Base-by-base conservation (phyloP, 2,113 vertebrate species). In the Scomber scombrus region DNA sequence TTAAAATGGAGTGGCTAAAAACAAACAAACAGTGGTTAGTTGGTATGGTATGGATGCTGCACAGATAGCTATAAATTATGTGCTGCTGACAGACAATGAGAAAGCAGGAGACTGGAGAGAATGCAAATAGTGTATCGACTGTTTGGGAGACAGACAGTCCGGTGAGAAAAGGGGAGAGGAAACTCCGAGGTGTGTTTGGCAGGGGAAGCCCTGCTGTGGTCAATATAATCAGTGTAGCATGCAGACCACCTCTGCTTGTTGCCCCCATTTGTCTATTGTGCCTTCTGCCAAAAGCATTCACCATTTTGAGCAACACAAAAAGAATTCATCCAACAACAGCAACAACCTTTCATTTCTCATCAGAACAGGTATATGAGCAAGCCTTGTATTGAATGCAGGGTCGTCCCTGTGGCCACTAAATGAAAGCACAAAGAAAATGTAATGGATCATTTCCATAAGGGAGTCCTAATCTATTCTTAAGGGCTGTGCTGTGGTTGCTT, bases 71-170 rank as follows among this genome's bases (percentile, higher is more conserved):
- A 68, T 85, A 75, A 65, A 55, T 78, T 66, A 70, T 81, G 43
- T 66, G 73, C 72, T 52, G 49, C 79, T 89, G 87, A 84, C 65
- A 85, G 84, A 80, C 87, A 81, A 92, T 91, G 78, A 79, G 77
- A 88, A 78, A 34, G 52, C 65, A 80, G 56, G 66, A 84, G 71
- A 78, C 61, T 75, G 76, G 70, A 86, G 84, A 85, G 73, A 85
- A 82, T 74, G 71, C 46, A 87, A 82, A 82, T 46, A 47, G 50
- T 55, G 73, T 68, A 87, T 82, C 3, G 63, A 88, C 80, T 71
- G 55, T 21, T 71, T 74, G 58, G 66, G 40, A 71, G 58, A 14
- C 23, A 18, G 57, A 78, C 34, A 66, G 43, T 58, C 45, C 55
- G 52, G 65, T 75, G 23, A 61, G 23, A 62, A 23, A 62, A 26